phyloP scores from a whole-genome alignment of 1,140 invertebrate species.

The silkworm (Bombyx mori) region DNA sequence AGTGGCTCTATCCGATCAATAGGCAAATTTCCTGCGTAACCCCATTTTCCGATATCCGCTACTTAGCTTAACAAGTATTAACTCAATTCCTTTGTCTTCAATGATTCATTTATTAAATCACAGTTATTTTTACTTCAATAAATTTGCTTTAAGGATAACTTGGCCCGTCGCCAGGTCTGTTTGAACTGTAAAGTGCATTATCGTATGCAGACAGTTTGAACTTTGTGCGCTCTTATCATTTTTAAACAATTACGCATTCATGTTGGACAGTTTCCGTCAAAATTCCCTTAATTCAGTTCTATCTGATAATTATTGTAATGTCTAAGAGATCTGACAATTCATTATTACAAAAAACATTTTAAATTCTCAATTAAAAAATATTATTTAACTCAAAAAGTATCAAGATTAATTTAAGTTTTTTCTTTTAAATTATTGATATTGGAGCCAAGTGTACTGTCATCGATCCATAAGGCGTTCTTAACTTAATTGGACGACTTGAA shows the following conservation, averaged over 20 bases:
- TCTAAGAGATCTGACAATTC: too few species aligned
- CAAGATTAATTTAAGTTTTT: too few species aligned
- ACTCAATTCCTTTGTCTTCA: conserved; percentile 4
- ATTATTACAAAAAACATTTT: too few species aligned
- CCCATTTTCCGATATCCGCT: conserved; percentile 61
- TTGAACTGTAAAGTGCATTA: conserved; percentile 1
- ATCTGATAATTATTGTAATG: too few species aligned
- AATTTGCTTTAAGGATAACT: conserved; percentile 10
- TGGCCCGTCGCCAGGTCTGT: conserved; percentile 26
- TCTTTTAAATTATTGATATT: too few species aligned
- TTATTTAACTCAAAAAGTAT: too few species aligned
- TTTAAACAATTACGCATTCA: background rate
- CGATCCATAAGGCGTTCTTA: too few species aligned
- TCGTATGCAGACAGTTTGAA: background rate
- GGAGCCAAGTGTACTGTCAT: too few species aligned
- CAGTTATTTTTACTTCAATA: conserved; percentile 22
- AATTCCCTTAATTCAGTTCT: too few species aligned
- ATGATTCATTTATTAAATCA: conserved; percentile 17
- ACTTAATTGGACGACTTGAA: too few species aligned
- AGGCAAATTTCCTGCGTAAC: conserved; percentile 51
- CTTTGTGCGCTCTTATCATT: conserved; percentile 2
- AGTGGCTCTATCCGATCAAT: conserved; percentile 41
- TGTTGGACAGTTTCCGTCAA: too few species aligned
- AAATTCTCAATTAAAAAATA: too few species aligned
- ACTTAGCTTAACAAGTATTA: conserved; percentile 17